Base-by-base conservation (phyloP, 2,113 vertebrate species). In the Pomatostomus ruficeps region DNA sequence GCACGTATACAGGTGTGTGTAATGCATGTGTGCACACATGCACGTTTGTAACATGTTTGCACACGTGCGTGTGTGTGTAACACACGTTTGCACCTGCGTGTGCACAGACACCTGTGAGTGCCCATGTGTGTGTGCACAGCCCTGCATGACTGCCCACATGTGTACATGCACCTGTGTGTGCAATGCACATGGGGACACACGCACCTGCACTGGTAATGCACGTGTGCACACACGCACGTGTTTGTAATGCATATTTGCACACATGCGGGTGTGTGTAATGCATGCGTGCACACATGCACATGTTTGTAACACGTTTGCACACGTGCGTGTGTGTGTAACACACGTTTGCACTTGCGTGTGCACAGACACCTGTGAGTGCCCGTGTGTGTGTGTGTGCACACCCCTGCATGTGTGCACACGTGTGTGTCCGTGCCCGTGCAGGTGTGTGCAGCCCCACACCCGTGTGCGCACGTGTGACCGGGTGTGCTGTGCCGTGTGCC, bases 381-480 rank as follows among this genome's bases (percentile, higher is more conserved):
- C 43, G 3, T 14, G 61, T 45, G 59, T 63, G 49, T n/a, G n/a
- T n/a, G n/a, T 25, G 13, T 20, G n/a, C 15, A 12, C 10, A 6
- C 13, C 12, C 33, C 25, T 29, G 49, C 15, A 6, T 4, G 51
- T 19, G 40, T 36, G 40, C 25, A 21, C 49, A 42, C 4, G 5
- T 25, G 16, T 55, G 51, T 71, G 68, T 31, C 31, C 31, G 43
- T 25, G 43, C 10, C 2, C 6, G 6, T 52, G 16, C 33, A 3
- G 9, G 65, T 14, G 1, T 2, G 5, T 29, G n/a, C 23, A 6
- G 4, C 11, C 45, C 9, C 24, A 7, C 49, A 3, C 0, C 6
- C 3, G 8, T 26, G 12, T 59, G 43, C n/a, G 15, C 42, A 35
- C 5, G 10, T 3, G 14, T 35, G 45, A 2, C 61, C 17, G 62